Evolutionary conservation across 2,797 vertebrate genomes (phyloP).

Genomic region (Gila robusta): DNA sequence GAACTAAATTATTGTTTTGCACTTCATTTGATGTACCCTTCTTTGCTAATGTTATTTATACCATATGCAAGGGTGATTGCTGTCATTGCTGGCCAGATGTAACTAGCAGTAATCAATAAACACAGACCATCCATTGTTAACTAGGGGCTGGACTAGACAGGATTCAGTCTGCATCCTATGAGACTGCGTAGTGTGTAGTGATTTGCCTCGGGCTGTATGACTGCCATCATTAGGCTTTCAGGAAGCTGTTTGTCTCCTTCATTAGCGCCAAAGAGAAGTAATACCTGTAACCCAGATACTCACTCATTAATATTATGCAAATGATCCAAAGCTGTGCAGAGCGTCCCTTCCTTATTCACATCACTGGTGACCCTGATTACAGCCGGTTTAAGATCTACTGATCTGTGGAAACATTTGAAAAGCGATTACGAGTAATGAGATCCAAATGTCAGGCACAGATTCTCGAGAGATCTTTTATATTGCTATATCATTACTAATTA

Average conservation of each 20-base stretch:
- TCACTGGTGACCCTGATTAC: conserved; percentile 43
- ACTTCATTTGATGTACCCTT: conserved; percentile 40
- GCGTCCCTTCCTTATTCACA: conserved; percentile 59
- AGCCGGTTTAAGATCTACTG: conserved; percentile 54
- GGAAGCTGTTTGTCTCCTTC: conserved; percentile 71
- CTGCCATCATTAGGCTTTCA: conserved; percentile 70
- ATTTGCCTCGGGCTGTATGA: conserved; percentile 45
- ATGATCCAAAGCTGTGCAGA: conserved; percentile 65
- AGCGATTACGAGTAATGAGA: conserved; percentile 58
- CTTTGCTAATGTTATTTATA: conserved; percentile 26
- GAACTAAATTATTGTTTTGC: conserved; percentile 49
- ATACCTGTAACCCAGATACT: conserved; percentile 62
- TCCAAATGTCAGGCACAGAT: neutral
- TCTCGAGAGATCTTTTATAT: neutral
- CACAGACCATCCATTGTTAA: neutral
- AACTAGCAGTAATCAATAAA: neutral
- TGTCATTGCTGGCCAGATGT: neutral
- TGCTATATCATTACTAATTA: neutral
- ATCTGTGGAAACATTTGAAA: conserved; percentile 36
- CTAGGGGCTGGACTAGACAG: neutral
- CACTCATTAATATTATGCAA: conserved; percentile 77
- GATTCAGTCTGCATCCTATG: conserved; percentile 12
- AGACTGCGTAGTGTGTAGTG: conserved; percentile 18
- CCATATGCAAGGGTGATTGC: conserved; percentile 18
- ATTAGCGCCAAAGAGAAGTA: conserved; percentile 62